phyloP scores from a whole-genome alignment of 2,113 vertebrate species.

The Candoia aspera region DNA sequence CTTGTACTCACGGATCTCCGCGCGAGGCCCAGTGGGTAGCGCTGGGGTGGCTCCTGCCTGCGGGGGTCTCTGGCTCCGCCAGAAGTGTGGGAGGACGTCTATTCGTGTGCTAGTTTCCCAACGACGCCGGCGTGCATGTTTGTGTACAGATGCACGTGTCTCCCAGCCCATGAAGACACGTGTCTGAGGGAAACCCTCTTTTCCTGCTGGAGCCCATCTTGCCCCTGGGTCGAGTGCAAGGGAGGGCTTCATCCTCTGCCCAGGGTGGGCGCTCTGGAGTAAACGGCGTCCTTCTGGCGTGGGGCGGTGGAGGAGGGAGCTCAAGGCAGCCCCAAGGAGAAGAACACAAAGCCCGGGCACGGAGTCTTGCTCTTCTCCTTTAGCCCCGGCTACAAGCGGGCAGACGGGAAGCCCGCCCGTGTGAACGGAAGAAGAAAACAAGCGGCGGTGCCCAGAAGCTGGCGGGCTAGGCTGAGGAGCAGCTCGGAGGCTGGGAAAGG shows the following conservation, averaged over 20 bases:
- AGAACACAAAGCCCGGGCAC: no score
- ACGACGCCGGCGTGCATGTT: neutral
- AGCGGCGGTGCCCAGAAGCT: neutral
- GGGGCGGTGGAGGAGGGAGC: neutral
- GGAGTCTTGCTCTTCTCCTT: neutral
- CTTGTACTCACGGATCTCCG: no score
- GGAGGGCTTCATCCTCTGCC: neutral
- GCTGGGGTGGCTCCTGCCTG: constrained; percentile 37
- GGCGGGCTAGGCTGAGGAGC: neutral
- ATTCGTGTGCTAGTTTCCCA: neutral
- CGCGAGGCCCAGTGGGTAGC: neutral
- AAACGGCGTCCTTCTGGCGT: neutral
- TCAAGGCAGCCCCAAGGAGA: no score
- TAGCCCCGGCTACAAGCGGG: neutral
- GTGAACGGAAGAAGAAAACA: neutral
- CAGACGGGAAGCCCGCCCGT: neutral
- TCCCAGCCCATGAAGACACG: neutral
- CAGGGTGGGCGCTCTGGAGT: no score
- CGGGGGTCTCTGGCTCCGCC: neutral
- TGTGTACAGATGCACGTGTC: constrained; percentile 19
- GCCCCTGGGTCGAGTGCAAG: neutral
- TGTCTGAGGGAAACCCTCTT: neutral
- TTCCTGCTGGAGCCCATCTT: neutral
- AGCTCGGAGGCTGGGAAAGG: neutral
- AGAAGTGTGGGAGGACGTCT: neutral